Conservation (phyloP, 2,888 invertebrate species). For the Stenotaenia linearis region DNA sequence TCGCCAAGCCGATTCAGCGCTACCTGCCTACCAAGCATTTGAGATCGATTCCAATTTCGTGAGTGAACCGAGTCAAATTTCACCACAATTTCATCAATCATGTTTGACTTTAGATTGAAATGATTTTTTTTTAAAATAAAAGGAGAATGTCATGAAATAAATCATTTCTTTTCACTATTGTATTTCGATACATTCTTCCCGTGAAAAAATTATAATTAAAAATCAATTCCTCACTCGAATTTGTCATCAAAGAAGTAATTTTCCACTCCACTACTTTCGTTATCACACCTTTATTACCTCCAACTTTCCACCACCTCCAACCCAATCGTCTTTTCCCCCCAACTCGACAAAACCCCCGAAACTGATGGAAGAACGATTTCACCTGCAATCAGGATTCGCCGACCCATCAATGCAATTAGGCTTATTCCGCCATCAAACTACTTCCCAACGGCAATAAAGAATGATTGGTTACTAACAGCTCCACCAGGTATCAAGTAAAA, state of each 20-base stretch:
- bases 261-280: background rate
- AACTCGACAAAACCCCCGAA: background rate
- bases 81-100: slow-evolving; percentile 24
- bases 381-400: slow-evolving; percentile 13
- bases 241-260: background rate
- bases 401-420: slow-evolving; percentile 12
- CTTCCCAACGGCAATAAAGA: background rate
- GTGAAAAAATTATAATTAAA: background rate
- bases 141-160: background rate
- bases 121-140: background rate
- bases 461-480: background rate
- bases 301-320: background rate
- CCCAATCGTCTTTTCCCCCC: background rate
- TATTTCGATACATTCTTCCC: no score
- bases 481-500: background rate
- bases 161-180: background rate
- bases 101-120: background rate
- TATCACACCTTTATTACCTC: slow-evolving; percentile 11
- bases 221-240: background rate
- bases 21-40: slow-evolving; percentile 13
- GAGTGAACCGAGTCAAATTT: slow-evolving; percentile 11
- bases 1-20: background rate
- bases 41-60: slow-evolving; percentile 12
- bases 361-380: slow-evolving; percentile 24
- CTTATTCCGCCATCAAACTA: background rate